These are phyloP conservation scores for Erebia ligea DNA, from an alignment of 2,888 invertebrate genomes.

Conservation along the genomic window DNA sequence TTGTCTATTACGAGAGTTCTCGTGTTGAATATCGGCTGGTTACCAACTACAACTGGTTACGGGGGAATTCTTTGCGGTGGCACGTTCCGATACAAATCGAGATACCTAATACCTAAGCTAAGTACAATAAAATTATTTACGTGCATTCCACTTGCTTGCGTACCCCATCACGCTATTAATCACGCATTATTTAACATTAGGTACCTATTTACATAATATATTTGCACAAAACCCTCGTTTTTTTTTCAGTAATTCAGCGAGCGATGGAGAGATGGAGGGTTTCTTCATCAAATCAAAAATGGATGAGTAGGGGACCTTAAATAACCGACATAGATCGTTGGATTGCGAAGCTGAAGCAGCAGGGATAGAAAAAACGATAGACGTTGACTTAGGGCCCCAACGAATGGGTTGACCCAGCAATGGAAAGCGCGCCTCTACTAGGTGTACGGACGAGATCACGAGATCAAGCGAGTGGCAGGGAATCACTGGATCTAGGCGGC, in stretches of 20 bases:
- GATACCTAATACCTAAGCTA: constrained; percentile 23
- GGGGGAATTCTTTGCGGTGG: constrained; percentile 15
- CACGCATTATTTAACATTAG: constrained; percentile 23
- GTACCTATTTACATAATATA: neutral
- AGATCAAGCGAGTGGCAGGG: no score
- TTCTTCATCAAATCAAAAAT: no score
- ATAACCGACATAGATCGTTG: no score
- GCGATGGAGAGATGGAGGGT: no score
- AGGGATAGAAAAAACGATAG: no score
- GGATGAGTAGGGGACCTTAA: no score
- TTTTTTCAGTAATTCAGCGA: neutral
- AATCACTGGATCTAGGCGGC: no score
- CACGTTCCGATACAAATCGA: constrained; percentile 15
- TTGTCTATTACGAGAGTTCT: constrained; percentile 9
- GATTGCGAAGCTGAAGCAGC: no score
- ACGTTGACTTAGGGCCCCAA: no score
- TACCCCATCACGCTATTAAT: constrained; percentile 4
- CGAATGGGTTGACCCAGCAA: no score
- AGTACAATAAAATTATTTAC: neutral
- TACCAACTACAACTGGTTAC: neutral
- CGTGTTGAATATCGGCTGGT: constrained; percentile 14
- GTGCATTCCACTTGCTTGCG: constrained; percentile 18
- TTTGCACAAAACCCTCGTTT: neutral
- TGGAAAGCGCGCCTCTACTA: no score
- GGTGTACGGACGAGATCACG: no score